Percentiles rank a stretch among this genome's conserved stretches.
phyloP scores from a whole-genome alignment of 2,113 vertebrate species.

The Notarius quadriscutis region DNA sequence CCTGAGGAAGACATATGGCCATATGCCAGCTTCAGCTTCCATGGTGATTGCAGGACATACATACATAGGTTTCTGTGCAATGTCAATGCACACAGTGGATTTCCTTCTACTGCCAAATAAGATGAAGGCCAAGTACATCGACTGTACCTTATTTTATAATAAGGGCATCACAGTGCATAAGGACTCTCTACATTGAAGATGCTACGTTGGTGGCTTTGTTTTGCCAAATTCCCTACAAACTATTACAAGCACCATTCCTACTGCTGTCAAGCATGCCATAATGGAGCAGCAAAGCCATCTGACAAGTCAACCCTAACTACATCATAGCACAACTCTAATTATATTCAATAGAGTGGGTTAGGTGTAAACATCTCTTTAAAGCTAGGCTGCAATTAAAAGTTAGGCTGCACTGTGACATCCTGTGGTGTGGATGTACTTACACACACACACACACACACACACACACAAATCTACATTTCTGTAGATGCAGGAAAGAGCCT shows the following conservation, averaged over 20 bases:
- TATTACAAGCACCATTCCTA: background rate
- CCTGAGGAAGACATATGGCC: background rate
- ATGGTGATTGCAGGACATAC: background rate
- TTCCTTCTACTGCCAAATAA: background rate
- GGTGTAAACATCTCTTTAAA: background rate
- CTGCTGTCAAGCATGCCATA: background rate
- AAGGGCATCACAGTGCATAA: background rate
- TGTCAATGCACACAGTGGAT: background rate
- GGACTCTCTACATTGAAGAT: background rate
- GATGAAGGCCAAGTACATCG: background rate
- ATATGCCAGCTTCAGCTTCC: background rate
- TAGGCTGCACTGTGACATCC: background rate
- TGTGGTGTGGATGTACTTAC: slow-evolving; percentile 22
- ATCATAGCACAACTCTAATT: background rate
- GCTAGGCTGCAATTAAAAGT: background rate
- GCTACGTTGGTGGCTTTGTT: background rate
- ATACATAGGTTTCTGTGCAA: background rate
- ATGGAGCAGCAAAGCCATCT: slow-evolving; percentile 1
- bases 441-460: slow-evolving; percentile 31
- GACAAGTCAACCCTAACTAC: background rate
- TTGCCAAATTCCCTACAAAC: background rate
- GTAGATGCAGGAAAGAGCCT: background rate
- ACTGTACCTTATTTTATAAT: background rate
- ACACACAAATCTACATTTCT: slow-evolving; percentile 39
- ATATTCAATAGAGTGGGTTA: background rate